phyloP scores from a whole-genome alignment of 2,797 vertebrate species.

The Clangula hyemalis region DNA sequence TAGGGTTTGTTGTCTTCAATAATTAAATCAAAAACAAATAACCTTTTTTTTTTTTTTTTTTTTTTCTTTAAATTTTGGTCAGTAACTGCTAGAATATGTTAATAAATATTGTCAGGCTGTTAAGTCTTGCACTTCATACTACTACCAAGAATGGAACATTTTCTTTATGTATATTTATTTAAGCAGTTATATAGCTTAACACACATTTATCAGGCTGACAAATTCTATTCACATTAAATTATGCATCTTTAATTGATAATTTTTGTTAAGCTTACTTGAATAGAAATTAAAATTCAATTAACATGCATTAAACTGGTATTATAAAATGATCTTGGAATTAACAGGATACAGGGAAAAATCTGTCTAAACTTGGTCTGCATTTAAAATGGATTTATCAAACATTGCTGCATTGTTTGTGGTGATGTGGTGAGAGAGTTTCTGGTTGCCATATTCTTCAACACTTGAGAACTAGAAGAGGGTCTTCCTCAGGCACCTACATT shows the following conservation, averaged over 20 bases:
- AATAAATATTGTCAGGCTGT: neutral
- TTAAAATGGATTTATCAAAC: neutral
- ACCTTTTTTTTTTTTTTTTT: too few species aligned
- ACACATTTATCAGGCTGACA: neutral
- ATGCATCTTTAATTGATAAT: conserved; percentile 3
- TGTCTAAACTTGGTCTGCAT: neutral
- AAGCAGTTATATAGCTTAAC: neutral
- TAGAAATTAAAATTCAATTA: conserved; percentile 11
- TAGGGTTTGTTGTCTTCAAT: neutral
- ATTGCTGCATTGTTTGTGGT: neutral
- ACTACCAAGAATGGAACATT: neutral
- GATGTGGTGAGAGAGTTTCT: neutral
- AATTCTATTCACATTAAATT: neutral
- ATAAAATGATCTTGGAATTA: neutral
- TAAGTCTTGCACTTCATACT: neutral
- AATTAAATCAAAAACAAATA: neutral
- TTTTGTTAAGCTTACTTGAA: neutral
- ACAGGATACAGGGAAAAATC: neutral
- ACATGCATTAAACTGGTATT: neutral
- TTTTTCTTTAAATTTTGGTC: neutral
- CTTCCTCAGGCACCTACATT: neutral
- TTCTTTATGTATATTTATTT: neutral
- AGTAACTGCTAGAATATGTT: neutral
- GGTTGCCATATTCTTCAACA: neutral
- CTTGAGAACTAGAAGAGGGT: neutral